These are phyloP conservation scores for Myotis yumanensis DNA, from an alignment of 2,113 vertebrate species.

Conservation along the genomic window DNA sequence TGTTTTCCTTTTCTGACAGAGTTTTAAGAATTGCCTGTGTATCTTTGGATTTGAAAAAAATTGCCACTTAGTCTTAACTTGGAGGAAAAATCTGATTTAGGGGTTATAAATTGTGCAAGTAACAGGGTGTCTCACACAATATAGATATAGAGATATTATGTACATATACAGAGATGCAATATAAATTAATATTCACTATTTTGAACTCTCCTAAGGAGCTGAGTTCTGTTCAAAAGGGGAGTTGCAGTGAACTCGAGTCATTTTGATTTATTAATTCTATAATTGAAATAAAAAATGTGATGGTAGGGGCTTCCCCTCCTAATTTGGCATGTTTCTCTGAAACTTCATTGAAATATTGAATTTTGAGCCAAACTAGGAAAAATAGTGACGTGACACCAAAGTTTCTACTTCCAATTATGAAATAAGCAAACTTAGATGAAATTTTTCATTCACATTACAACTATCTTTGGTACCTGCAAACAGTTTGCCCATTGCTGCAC, in stretches of 20 bases:
- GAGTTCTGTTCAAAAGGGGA: neutral
- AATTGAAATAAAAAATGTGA: conserved; percentile 45
- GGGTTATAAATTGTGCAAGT: neutral
- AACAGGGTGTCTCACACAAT: neutral
- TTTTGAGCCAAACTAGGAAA: conserved; percentile 18
- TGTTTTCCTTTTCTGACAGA: neutral
- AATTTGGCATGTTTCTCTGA: conserved; percentile 28
- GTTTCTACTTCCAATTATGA: conserved; percentile 51
- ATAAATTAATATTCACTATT: neutral
- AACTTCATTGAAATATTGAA: conserved; percentile 32
- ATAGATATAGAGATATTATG: neutral
- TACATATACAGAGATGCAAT: neutral
- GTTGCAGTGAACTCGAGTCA: neutral
- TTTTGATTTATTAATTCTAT: conserved; percentile 56
- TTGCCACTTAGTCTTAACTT: neutral
- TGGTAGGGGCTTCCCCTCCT: neutral
- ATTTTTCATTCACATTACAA: conserved; percentile 28
- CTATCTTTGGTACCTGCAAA: conserved; percentile 34
- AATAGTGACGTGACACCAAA: conserved; percentile 44
- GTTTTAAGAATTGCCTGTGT: neutral
- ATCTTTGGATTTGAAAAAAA: neutral
- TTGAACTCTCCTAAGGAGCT: neutral
- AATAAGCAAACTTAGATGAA: conserved; percentile 43
- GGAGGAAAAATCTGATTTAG: neutral
- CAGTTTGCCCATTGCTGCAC: neutral